Base-by-base conservation (phyloP, 2,888 invertebrate genomes). In the Acanthococcus lagerstroemiae region DNA sequence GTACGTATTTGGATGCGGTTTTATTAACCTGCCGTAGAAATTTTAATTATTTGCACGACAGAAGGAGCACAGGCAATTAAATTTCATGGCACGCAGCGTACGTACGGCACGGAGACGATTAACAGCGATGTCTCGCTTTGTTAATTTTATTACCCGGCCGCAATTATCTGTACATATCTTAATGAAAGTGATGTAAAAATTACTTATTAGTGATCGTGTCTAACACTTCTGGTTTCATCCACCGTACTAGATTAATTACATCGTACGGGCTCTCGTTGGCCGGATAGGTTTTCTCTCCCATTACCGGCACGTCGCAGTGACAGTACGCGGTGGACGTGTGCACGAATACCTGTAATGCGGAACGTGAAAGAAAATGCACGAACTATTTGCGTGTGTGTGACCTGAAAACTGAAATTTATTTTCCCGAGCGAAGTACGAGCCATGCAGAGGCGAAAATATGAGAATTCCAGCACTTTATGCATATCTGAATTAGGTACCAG, bases 271-370 rank as follows among this genome's bases (percentile, higher is more conserved):
- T 80, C 37, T 84, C 81, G 1, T 83, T 82, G 0, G 85, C 83
- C 75, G 89, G 81, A 78, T 88, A 83, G 56, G 87, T 83, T 77
- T 82, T 84, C 75, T 95, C 95, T 70, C 88, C 86, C 77, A 95
- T 85, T 63, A 86, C 84, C 9, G 86, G 84, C 70, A 88, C 83
- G 74, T 96, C 94, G 70, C 94, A 91, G 73, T 96, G 95, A 74
- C 95, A 94, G 76, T 95, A 97, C 0, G 96, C 95, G 0, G 96
- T 96, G 5, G 95, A 95, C 15, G 95, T 82, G 76, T 97, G 94
- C 5, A 96, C 82, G 70, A 93, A 85, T 0, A 85, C 84, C 70
- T 78, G 72, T 24, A n/a, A n/a, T n/a, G n/a, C n/a, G n/a, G n/a
- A n/a, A n/a, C n/a, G n/a, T n/a, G n/a, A n/a, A n/a, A n/a, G n/a